Evolutionary conservation across 2,113 vertebrate species (phyloP), one percentile per base, ranked within the genome.

Genomic region (Genyomyrus donnyi): DNA sequence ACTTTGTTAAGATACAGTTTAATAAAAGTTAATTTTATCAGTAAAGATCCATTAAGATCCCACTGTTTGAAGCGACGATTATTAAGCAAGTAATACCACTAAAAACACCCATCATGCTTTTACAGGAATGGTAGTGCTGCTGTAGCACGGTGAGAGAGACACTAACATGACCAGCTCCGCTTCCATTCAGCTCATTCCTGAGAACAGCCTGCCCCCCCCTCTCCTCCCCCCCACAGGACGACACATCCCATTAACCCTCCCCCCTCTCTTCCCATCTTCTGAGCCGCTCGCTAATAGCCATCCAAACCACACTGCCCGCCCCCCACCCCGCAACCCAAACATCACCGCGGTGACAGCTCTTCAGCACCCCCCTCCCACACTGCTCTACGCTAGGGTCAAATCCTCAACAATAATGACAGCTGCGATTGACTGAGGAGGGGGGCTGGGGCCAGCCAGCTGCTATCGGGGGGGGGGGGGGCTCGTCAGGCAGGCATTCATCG

Each of bases 401-500:
- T 95, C 95, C 96, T 96, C 95, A 96, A 98, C 96, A 97, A 97
- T 97, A 96, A 96, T 96, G 97, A 97, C 97, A 99, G 98, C 97
- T 98, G 97, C 96, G 97, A 97, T 97, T 95, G 96, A 96, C 97
- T 95, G 93, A 92, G 93, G 95, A 94, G 17, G 77, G 50, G 88
- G 92, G 93, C 95, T 94, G 94, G 93, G 93, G 94, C 91, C 62
- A 0, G 87, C 74, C 96, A 96, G 96, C 96, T 97, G 96, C 95
- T 0, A 92, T 62, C 39, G 46, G 91, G 94, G 94, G 45, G 45
- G 45, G 45, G 45, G 45, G 53, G n/a, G 95, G 94, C 62, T 31
- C 7, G n/a, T 31, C 62, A 70, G 62, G 62, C 27, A 3, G 77
- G 77, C 11, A 39, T 27, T 77, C 35, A 83, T 17, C 39, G 4